phyloP scores from a whole-genome alignment of 2,113 vertebrate genomes.

The Procavia capensis region DNA sequence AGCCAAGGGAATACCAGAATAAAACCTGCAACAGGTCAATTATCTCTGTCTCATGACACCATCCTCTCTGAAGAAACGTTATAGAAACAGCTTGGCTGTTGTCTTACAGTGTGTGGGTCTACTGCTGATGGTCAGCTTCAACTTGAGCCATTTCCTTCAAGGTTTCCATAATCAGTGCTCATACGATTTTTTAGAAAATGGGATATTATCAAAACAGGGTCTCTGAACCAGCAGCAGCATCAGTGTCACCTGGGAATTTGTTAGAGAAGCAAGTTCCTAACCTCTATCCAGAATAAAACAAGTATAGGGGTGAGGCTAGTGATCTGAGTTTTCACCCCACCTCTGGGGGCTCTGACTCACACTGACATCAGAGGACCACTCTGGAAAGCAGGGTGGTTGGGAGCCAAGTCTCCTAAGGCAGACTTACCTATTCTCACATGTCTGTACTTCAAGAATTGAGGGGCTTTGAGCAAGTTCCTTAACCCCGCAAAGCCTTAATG shows the following conservation, averaged over 20 bases:
- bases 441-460: neutral
- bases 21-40: slow-evolving; percentile 64
- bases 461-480: neutral
- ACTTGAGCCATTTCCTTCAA: neutral
- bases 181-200: neutral
- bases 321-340: neutral
- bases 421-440: neutral
- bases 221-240: neutral
- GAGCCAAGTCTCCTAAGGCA: neutral
- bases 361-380: neutral
- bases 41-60: slow-evolving; percentile 54
- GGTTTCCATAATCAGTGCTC: neutral
- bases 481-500: neutral
- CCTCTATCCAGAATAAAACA: neutral
- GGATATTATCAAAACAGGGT: neutral
- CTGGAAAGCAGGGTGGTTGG: neutral
- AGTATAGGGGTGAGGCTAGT: neutral
- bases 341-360: neutral
- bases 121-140: neutral
- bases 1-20: slow-evolving; percentile 75
- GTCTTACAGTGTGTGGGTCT: neutral
- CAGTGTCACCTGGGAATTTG: neutral
- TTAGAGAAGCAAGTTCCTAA: neutral
- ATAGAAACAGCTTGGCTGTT: neutral
- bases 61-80: slow-evolving; percentile 6